Base-by-base conservation (phyloP, 2,888 invertebrate genomes). In the Mesopsocus fuscifrons region DNA sequence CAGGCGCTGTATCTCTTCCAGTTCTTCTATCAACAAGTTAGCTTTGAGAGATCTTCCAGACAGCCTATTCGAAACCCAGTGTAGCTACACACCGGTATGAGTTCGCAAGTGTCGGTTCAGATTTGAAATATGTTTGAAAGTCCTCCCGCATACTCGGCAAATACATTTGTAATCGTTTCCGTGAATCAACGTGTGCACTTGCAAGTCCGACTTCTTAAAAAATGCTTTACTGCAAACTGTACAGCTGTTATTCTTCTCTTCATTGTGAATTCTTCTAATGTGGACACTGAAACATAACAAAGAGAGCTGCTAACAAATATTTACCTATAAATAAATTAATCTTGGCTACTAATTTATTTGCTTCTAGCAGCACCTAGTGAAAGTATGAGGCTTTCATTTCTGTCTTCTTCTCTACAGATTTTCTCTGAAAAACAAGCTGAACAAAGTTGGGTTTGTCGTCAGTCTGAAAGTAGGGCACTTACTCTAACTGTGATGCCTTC, bases 11-110 rank as follows among this genome's bases (percentile, higher is more conserved):
- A n/a, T n/a, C n/a, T n/a, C n/a, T n/a, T n/a, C n/a, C n/a, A n/a
- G n/a, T n/a, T n/a, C n/a, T n/a, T n/a, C n/a, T n/a, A n/a, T n/a
- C n/a, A n/a, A n/a, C n/a, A n/a, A n/a, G n/a, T n/a, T n/a, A n/a
- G n/a, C n/a, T n/a, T n/a, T n/a, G n/a, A n/a, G n/a, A n/a, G n/a
- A n/a, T n/a, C n/a, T n/a, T n/a, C n/a, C n/a, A n/a, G n/a, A n/a
- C n/a, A n/a, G n/a, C n/a, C n/a, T n/a, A n/a, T n/a, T n/a, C n/a
- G n/a, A n/a, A n/a, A n/a, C n/a, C n/a, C n/a, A n/a, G n/a, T n/a
- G n/a, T n/a, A n/a, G n/a, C n/a, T n/a, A n/a, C n/a, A n/a, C n/a
- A 38, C 38, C 38, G 13, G 38, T 38, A 38, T 38, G 38, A 18
- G 38, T 38, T 17, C 38, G 38, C 13, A 21, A 18, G 21, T 38